phyloP scores from a whole-genome alignment of 2,113 vertebrate species.

The Dicerorhinus sumatrensis region DNA sequence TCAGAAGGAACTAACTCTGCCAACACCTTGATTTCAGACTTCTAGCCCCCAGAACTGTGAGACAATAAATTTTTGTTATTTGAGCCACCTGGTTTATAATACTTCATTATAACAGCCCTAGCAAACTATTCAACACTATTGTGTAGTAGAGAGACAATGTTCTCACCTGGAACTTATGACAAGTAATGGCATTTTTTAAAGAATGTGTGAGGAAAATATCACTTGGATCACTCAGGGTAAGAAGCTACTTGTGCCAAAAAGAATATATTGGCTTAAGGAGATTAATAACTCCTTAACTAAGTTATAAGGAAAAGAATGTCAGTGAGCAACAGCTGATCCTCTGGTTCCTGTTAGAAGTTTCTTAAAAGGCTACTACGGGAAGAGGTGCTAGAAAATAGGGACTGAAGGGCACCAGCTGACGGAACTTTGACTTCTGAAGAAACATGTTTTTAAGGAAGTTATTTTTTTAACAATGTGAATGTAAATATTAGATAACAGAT shows the following conservation, averaged over 20 bases:
- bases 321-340: neutral
- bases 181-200: neutral
- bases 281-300: neutral
- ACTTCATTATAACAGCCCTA: neutral
- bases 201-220: neutral
- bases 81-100: neutral
- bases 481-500: neutral
- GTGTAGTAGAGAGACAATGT: neutral
- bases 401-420: neutral
- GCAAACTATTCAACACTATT: neutral
- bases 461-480: neutral
- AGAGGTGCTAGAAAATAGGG: neutral
- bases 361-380: neutral
- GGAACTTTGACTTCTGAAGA: neutral
- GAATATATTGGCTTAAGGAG: neutral
- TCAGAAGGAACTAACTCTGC: neutral
- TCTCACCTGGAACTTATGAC: neutral
- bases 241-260: neutral
- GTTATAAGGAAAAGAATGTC: neutral
- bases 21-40: neutral
- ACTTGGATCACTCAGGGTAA: neutral
- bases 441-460: neutral
- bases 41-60: neutral
- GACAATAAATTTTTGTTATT: neutral
- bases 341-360: neutral